These are phyloP conservation scores for Entelurus aequoreus DNA, from an alignment of 2,113 vertebrate genomes.

Conservation along the genomic window DNA sequence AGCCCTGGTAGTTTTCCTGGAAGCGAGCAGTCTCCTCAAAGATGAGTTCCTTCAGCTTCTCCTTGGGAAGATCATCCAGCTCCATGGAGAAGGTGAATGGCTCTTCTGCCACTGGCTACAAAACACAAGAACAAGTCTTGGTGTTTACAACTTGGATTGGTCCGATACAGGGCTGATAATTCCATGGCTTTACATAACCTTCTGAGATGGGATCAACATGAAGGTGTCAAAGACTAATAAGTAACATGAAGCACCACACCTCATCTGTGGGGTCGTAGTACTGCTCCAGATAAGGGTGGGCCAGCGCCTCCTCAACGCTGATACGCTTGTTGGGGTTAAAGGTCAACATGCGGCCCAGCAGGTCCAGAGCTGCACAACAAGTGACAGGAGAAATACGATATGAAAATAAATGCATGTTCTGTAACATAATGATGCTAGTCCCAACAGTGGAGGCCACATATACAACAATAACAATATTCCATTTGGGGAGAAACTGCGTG, in stretches of 20 bases:
- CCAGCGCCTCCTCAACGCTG: conserved; percentile 84
- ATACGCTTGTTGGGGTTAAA: conserved; percentile 89
- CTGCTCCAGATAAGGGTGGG: conserved; percentile 87
- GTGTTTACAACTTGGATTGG: neutral
- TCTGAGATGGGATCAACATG: neutral
- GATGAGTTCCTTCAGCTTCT: conserved; percentile 86
- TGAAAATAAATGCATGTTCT: no score
- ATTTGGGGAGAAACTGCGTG: no score
- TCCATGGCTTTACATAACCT: neutral
- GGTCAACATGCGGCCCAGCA: conserved; percentile 85
- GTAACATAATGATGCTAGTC: no score
- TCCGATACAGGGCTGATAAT: neutral
- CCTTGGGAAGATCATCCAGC: conserved; percentile 85
- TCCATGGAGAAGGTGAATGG: conserved; percentile 88
- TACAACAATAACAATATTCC: no score
- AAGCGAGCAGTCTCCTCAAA: conserved; percentile 84
- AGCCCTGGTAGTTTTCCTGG: conserved; percentile 75
- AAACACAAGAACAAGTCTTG: neutral
- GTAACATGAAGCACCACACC: conserved; percentile 49
- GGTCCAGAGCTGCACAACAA: conserved; percentile 75
- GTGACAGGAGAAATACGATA: neutral
- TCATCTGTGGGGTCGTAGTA: conserved; percentile 89
- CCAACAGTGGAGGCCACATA: no score
- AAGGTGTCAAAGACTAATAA: no score
- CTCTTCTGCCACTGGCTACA: conserved; percentile 82